Base-by-base conservation (phyloP, 2,113 vertebrate genomes). In the Muntiacus muntjak region DNA sequence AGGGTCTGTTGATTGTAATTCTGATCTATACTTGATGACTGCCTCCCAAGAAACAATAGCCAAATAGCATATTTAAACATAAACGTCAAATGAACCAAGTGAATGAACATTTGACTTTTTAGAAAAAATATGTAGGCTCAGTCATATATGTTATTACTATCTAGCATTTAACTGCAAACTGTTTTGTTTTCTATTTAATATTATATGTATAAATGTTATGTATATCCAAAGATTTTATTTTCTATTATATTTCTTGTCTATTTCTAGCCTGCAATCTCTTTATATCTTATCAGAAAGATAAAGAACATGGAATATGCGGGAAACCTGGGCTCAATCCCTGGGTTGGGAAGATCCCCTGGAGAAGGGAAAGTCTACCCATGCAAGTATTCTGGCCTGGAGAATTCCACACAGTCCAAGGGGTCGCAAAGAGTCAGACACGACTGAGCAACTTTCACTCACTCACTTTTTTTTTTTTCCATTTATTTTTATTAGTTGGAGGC, bases 111-210 rank as follows among this genome's bases (percentile, higher is more conserved):
- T 97, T 94, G 55, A 62, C 40, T 14, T 87, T 90, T 95, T 28
- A 58, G 71, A 23, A 86, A 96, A 95, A 95, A 54, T 19, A 43
- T 81, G 3, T 26, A n/a, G 33, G 17, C 11, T 84, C 25, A 60
- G 45, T 82, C 79, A 47, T 83, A 30, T 78, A 62, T 83, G 78
- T 96, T 84, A 58, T 83, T 15, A 55, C 16, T 19, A 78, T 95
- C 93, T 87, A 87, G 50, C 28, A 92, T 64, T 95, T 95, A 93
- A 67, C 14, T 86, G 3, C 26, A 78, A 50, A 88, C 12, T 89
- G 30, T 25, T 33, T 57, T 85, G 19, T 19, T 97, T 96, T 82
- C 89, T 95, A 30, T 78, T 98, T 94, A 76, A 84, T 43, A 67
- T 76, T 71, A 10, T n/a, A 40, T 36, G 14, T 33, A 55, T 55